These are phyloP conservation scores for Parapristionchus giblindavisi DNA, from an alignment of 2,888 invertebrate species.

Conservation along the genomic window DNA sequence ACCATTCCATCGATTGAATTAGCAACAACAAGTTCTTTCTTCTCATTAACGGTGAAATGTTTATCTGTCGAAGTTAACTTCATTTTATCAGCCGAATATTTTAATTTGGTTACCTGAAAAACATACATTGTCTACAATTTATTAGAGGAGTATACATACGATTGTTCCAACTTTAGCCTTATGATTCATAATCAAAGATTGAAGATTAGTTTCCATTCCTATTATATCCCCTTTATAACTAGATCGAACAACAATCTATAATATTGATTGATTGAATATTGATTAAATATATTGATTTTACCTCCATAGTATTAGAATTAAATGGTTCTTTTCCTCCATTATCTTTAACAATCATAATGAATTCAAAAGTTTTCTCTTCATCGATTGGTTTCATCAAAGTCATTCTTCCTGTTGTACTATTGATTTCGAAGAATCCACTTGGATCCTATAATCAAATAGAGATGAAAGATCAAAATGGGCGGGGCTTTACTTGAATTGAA, in stretches of 20 bases:
- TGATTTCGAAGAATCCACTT: neutral
- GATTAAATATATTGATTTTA: neutral
- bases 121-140: neutral
- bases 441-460: neutral
- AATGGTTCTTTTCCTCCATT: conserved; percentile 23
- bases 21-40: neutral
- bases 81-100: neutral
- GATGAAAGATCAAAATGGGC: neutral
- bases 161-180: neutral
- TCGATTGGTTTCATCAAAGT: neutral
- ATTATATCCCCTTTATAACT: neutral
- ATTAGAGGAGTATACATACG: neutral
- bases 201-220: conserved; percentile 7
- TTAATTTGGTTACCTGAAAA: conserved; percentile 7
- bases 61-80: neutral
- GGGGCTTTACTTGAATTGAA: neutral
- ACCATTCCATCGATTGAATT: neutral
- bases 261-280: neutral
- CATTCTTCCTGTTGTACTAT: conserved; percentile 11
- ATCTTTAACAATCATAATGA: conserved; percentile 15
- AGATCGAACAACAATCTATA: neutral
- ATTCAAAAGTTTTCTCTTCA: conserved; percentile 1
- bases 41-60: conserved; percentile 25
- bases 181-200: neutral
- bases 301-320: neutral